Evolutionary conservation across 2,888 invertebrate genomes (phyloP), one percentile per base, ranked within the genome.

Genomic region (Smittia aterrima): DNA sequence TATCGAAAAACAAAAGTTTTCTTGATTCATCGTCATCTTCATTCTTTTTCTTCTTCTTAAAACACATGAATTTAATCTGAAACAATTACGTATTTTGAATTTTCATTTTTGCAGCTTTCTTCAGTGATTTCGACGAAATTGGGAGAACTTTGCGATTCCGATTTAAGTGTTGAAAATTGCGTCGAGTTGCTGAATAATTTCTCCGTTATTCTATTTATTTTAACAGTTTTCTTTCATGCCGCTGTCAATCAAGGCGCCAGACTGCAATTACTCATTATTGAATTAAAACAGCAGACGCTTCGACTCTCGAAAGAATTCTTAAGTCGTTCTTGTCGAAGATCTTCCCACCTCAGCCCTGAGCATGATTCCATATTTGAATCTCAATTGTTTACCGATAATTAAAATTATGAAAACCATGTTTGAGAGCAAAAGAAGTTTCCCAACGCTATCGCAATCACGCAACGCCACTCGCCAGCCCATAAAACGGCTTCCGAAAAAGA

Each of bases 1-100:
- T 47, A 47, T 47, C 47, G 47, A 47, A n/a, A 47, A 47, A 38
- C 9, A 9, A 6, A 47, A 13, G 7, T n/a, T 47, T 3, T n/a
- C 32, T 32, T 32, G 32, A 32, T 32, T 32, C 32, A 6, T 32
- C 32, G 9, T 6, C 32, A 6, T 32, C 32, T 32, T 32, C n/a
- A n/a, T n/a, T 38, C 18, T 40, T 66, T 40, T 66, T 62, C 24
- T 24, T 18, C 16, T 53, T 53, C 1, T 20, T 47, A 47, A 47
- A 47, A 47, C 47, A 47, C 47, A 47, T 47, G n/a, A 47, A n/a
- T 47, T 47, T n/a, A 47, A 47, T 47, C 3, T 3, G 47, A 47
- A 47, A 47, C 47, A 47, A n/a, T 47, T 47, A 47, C 47, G 47
- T 47, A 47, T 47, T 32, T 47, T 47, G 47, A 47, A 47, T n/a